Evolutionary conservation across 2,888 invertebrate species (phyloP), one percentile per base, ranked within the genome.

Genomic region (Drosophila prolongata): DNA sequence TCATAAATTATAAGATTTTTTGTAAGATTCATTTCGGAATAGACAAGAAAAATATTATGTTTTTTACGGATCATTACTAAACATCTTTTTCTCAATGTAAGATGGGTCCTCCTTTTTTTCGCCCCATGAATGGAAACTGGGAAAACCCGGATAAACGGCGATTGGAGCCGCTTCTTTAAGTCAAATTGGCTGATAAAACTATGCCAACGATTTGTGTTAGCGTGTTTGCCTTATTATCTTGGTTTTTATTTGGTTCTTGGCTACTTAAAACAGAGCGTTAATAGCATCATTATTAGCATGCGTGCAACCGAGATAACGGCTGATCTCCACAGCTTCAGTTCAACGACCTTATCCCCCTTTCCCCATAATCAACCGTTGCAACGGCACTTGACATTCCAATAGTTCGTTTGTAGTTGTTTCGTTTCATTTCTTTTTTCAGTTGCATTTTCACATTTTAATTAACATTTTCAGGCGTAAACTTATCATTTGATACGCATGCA

Each of bases 371-470:
- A 46, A 6, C 61, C 46, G 59, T 58, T 49, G 40, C 46, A 53
- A 53, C 65, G 65, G 52, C 34, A 53, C 16, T 30, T 52, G 46
- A 47, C 37, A 46, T 30, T 30, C 11, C 34, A 38, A 61, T 47
- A 50, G 64, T 44, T 65, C 13, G 34, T 34, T 24, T 34, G 49
- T 37, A 49, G 56, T 66, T 54, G 49, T 66, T 54, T 46, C 19
- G 38, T 24, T 19, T 59, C 42, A 49, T 49, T 49, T 49, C 46
- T 30, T 47, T 34, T 49, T 68, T 54, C 62, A 60, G 70, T 67
- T 80, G 83, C 78, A 83, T 80, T 67, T 79, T 78, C 80, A 80
- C 76, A 80, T 75, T 90, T 87, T 89, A 89, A 90, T 90, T 85
- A 90, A 90, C 89, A 89, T 80, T 89, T 87, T 66, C 54, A 61